phyloP scores from a whole-genome alignment of 1,140 invertebrate genomes.

The Mycetomoellerius zeteki region DNA sequence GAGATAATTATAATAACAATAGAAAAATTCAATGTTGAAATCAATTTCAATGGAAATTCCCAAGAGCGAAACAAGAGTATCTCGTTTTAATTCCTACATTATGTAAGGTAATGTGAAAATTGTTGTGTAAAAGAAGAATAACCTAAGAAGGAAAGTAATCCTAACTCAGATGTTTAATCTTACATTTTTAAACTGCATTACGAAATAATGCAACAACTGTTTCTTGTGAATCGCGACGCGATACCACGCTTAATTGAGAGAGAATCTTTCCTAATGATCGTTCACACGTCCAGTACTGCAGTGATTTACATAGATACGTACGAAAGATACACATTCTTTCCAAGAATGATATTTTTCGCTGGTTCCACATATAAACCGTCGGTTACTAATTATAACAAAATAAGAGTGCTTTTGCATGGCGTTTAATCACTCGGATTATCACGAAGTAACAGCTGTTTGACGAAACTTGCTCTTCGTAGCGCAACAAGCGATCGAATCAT shows the following conservation, averaged over 20 bases:
- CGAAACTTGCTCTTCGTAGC: slow-evolving; percentile 12
- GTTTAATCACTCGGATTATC: slow-evolving; percentile 26
- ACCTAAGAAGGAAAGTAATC: neutral
- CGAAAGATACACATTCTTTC: neutral
- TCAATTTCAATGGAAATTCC: neutral
- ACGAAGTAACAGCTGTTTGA: slow-evolving; percentile 36
- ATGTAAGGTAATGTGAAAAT: slow-evolving; percentile 2
- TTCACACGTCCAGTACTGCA: slow-evolving; percentile 20
- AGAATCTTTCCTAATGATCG: slow-evolving; percentile 15
- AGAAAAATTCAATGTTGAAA: neutral
- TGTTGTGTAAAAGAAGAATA: neutral
- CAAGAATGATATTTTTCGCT: neutral
- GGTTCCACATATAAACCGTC: neutral
- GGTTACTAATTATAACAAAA: slow-evolving; percentile 24
- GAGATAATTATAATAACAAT: neutral
- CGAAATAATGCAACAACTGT: neutral
- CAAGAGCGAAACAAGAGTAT: neutral
- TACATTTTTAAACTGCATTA: neutral
- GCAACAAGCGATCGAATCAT: neutral
- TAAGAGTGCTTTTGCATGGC: neutral
- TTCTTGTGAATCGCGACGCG: neutral
- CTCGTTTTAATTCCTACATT: slow-evolving; percentile 23
- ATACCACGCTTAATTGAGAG: neutral
- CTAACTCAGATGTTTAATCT: neutral
- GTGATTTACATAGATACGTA: slow-evolving; percentile 38